Evolutionary conservation across 1,140 invertebrate species (phyloP), one percentile per base, ranked within the genome.

Genomic region (Pseudomyrmex flavicornis): DNA sequence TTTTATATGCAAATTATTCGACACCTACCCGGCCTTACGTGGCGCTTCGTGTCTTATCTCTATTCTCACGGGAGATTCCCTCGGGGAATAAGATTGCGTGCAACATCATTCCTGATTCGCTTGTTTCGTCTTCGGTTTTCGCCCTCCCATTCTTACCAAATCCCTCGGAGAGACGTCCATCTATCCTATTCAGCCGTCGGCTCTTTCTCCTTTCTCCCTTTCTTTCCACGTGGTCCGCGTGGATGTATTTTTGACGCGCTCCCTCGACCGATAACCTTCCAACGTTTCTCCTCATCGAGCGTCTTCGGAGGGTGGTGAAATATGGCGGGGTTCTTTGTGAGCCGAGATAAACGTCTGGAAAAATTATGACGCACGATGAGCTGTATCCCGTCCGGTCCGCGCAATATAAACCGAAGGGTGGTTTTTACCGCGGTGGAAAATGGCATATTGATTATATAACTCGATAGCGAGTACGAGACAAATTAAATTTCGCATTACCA

Each of bases 41-140:
- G 82, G 82, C 89, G 80, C 85, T 90, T 89, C 90, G 90, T 91
- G 88, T 86, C 90, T 90, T 91, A 91, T 90, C 89, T 91, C 87
- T 77, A 89, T 90, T 80, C 88, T 80, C 85, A 77, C 82, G 83
- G 79, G 77, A 69, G 83, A 73, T 80, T 72, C 84, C 84, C 76
- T 75, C 44, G 83, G 84, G 75, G 70, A 86, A 83, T 88, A 82
- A 90, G 87, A 90, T 90, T 87, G 89, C 87, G 87, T 90, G 89
- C 83, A 89, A 82, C 80, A 83, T 84, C 84, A 82, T 69, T 85
- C 70, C 72, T 54, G 74, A 82, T 84, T 52, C 77, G 65, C 65
- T 69, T 59, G 65, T 58, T 50, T 82, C 66, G 44, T 50, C 59
- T 59, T 52, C 13, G 10, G 50, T 13, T 52, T 52, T 26, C 76